Percentiles rank a stretch among this genome's conserved stretches.
These are phyloP conservation scores for Aspidiotus destructor DNA, from an alignment of 2,888 invertebrate genomes.

Conservation along the genomic window DNA sequence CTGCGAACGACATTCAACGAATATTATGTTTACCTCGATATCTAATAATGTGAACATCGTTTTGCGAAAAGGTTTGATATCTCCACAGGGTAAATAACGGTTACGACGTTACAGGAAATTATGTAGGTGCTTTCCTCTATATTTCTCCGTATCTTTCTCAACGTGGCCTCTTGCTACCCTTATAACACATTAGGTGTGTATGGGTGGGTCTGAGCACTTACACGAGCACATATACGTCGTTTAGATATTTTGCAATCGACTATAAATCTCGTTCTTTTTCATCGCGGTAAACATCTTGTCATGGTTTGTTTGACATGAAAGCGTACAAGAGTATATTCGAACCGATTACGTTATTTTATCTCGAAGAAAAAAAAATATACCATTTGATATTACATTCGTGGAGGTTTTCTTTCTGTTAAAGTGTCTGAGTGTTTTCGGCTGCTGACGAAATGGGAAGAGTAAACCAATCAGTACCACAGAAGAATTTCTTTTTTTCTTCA, in stretches of 20 bases:
- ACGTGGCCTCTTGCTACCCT: slow-evolving; percentile 27
- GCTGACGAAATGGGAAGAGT: neutral
- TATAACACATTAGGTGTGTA: neutral
- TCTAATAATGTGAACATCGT: slow-evolving; percentile 29
- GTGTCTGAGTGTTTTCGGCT: slow-evolving; percentile 23
- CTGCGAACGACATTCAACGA: slow-evolving; percentile 24
- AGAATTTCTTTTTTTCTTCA: too few species aligned
- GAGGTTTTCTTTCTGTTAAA: slow-evolving; percentile 5
- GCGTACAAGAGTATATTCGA: slow-evolving; percentile 21
- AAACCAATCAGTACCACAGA: too few species aligned
- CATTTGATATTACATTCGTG: neutral
- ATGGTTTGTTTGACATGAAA: slow-evolving; percentile 32
- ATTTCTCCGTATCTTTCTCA: slow-evolving; percentile 27
- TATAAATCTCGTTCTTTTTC: slow-evolving; percentile 30
- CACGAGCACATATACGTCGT: slow-evolving; percentile 10
- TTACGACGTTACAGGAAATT: slow-evolving; percentile 30
- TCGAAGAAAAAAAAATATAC: slow-evolving; percentile 14
- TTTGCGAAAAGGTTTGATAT: slow-evolving; percentile 29
- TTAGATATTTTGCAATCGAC: slow-evolving; percentile 31
- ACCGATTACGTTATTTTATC: slow-evolving; percentile 29
- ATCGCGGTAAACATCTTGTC: slow-evolving; percentile 31
- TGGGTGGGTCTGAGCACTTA: too few species aligned
- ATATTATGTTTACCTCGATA: slow-evolving; percentile 32
- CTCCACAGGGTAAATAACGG: slow-evolving; percentile 29
- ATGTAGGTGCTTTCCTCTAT: slow-evolving; percentile 30